Base-by-base conservation (phyloP, 2,797 vertebrate genomes). In the Onychomys arenicola region DNA sequence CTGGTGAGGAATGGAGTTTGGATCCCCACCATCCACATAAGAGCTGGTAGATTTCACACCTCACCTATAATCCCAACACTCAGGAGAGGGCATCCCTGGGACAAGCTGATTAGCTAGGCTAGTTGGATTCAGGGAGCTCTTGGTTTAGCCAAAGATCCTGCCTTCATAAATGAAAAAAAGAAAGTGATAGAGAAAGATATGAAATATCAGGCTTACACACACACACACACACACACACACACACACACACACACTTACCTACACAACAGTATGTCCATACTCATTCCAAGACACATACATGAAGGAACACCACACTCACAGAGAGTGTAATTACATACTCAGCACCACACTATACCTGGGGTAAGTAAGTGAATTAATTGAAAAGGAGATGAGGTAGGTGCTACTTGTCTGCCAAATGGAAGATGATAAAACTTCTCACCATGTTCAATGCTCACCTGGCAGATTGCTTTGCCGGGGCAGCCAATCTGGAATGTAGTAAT, bases 371-470 rank as follows among this genome's bases (percentile, higher is more conserved):
- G 6, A 87, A 86, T 52, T 69, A 69, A 71, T 55, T 87, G 71
- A 55, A 86, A 73, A 78, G 65, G 59, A 81, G 46, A 86, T 77
- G 55, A 37, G 21, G 46, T n/a, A 34, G 8, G 2, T 55, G 13
- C 7, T 95, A 77, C 55, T 92, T 93, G 67, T 86, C 57, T 87
- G 40, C 43, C 59, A 78, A 73, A 43, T 34, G 10, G 23, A 37
- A 25, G 78, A 49, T 14, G 27, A 27, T 81, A 78, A 87, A 96
- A 94, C 21, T 37, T 96, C 67, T 73, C 37, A 29, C 40, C 46
- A n/a, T 57, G n/a, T 83, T 82, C 46, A 49, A 34, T n/a, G 10
- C 32, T 27, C 14, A 67, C 43, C 16, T 76, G 90, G 29, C 23
- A 67, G 23, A 57, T 89, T 4, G 49, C 46, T 52, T 93, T 46